These are phyloP conservation scores for Muscicapa comitata DNA, from an alignment of 2,797 vertebrate genomes.

Conservation along the genomic window DNA sequence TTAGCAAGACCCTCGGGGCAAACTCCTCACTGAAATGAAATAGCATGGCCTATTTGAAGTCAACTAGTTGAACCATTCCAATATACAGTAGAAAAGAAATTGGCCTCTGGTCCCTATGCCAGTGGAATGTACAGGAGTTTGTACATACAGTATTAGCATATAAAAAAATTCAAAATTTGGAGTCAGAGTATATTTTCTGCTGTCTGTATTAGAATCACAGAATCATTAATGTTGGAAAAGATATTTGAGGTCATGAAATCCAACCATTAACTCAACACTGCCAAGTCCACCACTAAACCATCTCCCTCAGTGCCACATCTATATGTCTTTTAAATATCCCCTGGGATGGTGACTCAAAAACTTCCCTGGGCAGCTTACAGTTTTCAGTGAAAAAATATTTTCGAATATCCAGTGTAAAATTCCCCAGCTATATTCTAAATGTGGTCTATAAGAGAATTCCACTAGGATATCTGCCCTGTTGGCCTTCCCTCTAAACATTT, in stretches of 20 bases:
- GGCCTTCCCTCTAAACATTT: neutral
- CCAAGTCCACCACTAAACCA: neutral
- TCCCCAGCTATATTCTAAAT: neutral
- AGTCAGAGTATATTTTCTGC: neutral
- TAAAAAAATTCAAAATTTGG: neutral
- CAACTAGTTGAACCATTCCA: neutral
- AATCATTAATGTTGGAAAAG: neutral
- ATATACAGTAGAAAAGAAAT: neutral
- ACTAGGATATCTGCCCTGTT: neutral
- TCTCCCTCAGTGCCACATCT: neutral
- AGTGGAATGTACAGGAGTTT: neutral
- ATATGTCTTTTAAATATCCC: neutral
- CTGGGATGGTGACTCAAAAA: neutral
- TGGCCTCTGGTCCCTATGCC: neutral
- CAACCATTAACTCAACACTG: neutral
- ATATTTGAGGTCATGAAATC: neutral
- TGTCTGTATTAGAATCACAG: neutral
- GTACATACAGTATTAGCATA: neutral
- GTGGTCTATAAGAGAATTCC: neutral
- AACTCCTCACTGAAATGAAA: neutral
- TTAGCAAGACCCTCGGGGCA: neutral
- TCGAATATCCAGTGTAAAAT: neutral
- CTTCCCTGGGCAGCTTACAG: neutral
- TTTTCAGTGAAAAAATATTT: neutral
- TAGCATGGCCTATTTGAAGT: neutral